Percentiles rank a stretch among this genome's conserved stretches.
Conservation (phyloP, 2,113 vertebrate species). For the Asarcornis scutulata region DNA sequence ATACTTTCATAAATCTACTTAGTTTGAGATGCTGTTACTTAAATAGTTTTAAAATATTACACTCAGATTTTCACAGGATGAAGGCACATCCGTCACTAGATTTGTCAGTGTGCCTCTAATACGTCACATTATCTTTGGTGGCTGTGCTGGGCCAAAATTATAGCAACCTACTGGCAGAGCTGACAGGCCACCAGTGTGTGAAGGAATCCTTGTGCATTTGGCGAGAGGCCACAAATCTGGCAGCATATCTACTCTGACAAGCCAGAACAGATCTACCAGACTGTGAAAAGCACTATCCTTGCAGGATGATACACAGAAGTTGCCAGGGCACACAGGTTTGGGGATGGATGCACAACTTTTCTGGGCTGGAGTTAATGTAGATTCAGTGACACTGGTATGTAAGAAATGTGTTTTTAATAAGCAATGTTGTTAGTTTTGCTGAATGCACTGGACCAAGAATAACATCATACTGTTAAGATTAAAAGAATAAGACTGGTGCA, state of each 20-base stretch:
- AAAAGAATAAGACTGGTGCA: neutral
- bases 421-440: neutral
- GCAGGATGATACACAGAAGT: fast-evolving
- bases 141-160: neutral
- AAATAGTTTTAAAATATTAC: neutral
- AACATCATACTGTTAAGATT: neutral
- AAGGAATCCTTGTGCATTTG: neutral
- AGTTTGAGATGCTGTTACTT: neutral
- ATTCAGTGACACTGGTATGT: neutral
- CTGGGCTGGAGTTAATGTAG: neutral
- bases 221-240: neutral
- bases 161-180: neutral
- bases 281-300: neutral
- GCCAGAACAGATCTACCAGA: neutral
- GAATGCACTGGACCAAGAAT: neutral
- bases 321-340: neutral
- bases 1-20: neutral
- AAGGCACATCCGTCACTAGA: neutral
- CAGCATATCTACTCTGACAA: neutral
- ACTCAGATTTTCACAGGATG: neutral
- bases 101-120: neutral
- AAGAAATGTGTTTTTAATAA: conserved; percentile 35
- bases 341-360: neutral
- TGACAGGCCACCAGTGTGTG: neutral
- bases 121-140: neutral